A percentile compares a stretch with the other conserved stretches of the same genome.
phyloP scores from a whole-genome alignment of 2,888 invertebrate species.

The Agapostemon virescens region DNA sequence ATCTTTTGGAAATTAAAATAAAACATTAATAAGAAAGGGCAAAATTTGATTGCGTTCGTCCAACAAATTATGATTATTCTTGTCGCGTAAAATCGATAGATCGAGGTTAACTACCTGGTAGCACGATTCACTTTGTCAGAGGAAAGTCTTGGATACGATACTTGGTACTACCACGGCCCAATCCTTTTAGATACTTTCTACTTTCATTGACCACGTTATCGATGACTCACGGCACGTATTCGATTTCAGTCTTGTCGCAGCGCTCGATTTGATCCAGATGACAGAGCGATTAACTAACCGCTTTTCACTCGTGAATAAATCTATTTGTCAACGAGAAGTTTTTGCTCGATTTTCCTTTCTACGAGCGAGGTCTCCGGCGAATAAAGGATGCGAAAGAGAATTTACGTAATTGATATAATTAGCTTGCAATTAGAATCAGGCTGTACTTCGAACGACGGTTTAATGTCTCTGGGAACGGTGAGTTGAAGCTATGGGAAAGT shows the following conservation, averaged over 20 bases:
- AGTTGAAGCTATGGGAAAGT: slow-evolving; percentile 8
- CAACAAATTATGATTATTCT: slow-evolving; percentile 7
- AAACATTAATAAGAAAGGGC: neutral
- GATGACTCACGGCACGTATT: slow-evolving; percentile 41
- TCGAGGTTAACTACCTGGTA: slow-evolving; percentile 49
- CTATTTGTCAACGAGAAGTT: neutral
- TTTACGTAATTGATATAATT: neutral
- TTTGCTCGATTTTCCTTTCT: neutral
- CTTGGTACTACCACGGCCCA: slow-evolving; percentile 37
- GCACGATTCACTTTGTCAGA: slow-evolving; percentile 34
- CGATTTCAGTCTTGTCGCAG: slow-evolving; percentile 27
- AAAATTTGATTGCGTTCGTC: slow-evolving; percentile 20
- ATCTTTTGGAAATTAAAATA: neutral
- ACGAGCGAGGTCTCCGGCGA: neutral
- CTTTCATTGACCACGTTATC: slow-evolving; percentile 49
- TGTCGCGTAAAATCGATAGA: slow-evolving; percentile 37
- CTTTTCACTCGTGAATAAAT: neutral
- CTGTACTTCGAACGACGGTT: neutral
- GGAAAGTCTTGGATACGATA: slow-evolving; percentile 42
- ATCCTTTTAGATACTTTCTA: slow-evolving; percentile 55
- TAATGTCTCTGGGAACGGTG: slow-evolving; percentile 4
- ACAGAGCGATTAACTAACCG: neutral
- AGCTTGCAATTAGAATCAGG: neutral
- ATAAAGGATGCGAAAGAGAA: neutral
- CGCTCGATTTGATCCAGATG: neutral